Conservation (phyloP, 2,888 invertebrate genomes). For the Eurytoma californica region DNA sequence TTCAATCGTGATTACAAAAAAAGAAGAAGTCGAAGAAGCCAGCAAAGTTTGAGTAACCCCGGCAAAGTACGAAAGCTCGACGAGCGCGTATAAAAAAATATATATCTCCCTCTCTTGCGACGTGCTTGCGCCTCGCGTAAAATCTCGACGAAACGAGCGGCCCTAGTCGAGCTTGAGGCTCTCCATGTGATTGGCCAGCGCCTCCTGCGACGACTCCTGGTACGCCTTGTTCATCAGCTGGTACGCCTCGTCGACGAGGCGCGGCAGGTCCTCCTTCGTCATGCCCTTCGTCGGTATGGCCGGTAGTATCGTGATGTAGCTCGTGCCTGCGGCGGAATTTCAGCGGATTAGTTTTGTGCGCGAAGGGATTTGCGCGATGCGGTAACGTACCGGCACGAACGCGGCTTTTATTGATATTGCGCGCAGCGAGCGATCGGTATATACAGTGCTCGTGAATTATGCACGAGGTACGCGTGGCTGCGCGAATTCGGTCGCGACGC, state of each 20-base stretch:
- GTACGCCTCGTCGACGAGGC: slow-evolving; percentile 82
- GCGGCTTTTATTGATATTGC: no score
- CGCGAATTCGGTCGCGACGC: no score
- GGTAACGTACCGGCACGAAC: no score
- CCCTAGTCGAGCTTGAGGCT: slow-evolving; percentile 54
- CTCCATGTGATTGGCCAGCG: slow-evolving; percentile 62
- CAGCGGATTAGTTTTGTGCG: no score
- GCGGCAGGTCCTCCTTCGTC: slow-evolving; percentile 79
- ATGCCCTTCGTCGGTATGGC: slow-evolving; percentile 82
- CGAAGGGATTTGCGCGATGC: no score
- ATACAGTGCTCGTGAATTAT: no score
- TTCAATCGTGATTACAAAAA: not conserved
- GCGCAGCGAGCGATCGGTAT: no score
- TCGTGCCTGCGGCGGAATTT: slow-evolving; percentile 77
- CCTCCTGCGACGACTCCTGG: slow-evolving; percentile 76
- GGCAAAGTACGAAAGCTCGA: not conserved
- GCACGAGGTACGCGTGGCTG: no score
- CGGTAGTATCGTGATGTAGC: slow-evolving; percentile 84
- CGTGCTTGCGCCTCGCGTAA: not conserved
- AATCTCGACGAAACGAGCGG: not conserved
- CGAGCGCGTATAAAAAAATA: not conserved
- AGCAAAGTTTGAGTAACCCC: not conserved
- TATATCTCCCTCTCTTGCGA: not conserved
- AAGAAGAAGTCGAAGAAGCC: not conserved
- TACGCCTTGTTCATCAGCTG: slow-evolving; percentile 82